Conservation (phyloP, 2,113 vertebrate genomes). For the Nycticebus coucang region DNA sequence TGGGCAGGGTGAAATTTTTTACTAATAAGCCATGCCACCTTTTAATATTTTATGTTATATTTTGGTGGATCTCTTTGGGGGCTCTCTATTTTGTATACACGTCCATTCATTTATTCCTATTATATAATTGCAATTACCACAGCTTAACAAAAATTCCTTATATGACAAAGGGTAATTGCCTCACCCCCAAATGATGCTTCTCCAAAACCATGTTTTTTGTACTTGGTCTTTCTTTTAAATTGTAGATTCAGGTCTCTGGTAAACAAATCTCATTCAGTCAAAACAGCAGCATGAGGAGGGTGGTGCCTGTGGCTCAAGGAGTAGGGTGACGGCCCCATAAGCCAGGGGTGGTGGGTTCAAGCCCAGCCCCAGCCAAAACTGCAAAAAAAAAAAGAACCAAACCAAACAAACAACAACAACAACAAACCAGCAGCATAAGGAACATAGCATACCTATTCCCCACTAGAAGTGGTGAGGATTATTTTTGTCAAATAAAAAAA, state of each 20-base stretch:
- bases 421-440: background rate
- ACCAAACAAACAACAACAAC: too few relatives aligned
- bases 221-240: background rate
- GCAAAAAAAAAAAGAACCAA: too few relatives aligned
- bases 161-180: background rate
- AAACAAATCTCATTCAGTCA: background rate
- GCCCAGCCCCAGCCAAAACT: too few relatives aligned
- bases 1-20: background rate
- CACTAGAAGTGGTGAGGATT: background rate
- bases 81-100: background rate
- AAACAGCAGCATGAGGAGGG: background rate
- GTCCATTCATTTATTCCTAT: background rate
- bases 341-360: too few relatives aligned
- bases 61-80: background rate
- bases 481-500: background rate
- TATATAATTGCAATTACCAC: background rate
- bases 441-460: background rate
- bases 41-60: background rate
- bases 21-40: background rate
- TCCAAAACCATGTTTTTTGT: background rate
- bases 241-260: background rate
- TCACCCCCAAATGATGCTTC: background rate
- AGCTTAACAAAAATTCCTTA: background rate
- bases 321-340: too few relatives aligned
- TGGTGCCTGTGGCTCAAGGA: too few relatives aligned